Evolutionary conservation across 2,113 vertebrate species (phyloP).

Genomic region (Gnathonemus echidnorhynchus): DNA sequence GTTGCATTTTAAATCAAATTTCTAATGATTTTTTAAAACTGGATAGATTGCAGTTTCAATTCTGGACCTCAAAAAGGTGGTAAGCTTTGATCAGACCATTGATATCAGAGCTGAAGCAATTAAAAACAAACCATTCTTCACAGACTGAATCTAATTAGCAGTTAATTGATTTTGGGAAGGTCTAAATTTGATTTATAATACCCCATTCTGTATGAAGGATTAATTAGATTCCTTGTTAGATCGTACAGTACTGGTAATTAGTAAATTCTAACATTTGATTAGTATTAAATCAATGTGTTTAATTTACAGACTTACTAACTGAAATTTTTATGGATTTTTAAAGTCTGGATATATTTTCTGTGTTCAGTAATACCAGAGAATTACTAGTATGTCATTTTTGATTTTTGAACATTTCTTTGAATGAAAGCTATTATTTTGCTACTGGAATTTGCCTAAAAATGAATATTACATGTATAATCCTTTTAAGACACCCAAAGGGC

Average conservation of each 20-base stretch:
- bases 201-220: neutral
- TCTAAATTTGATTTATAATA: conserved; percentile 8
- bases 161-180: conserved; percentile 2
- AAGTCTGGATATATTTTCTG: neutral
- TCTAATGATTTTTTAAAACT: neutral
- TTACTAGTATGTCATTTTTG: neutral
- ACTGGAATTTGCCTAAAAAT: neutral
- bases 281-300: conserved; percentile 5
- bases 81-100: neutral
- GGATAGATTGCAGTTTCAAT: neutral
- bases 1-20: neutral
- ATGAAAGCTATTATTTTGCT: neutral
- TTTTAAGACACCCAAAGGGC: neutral
- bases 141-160: conserved; percentile 8
- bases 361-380: neutral
- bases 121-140: conserved; percentile 2
- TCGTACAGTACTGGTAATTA: conserved; percentile 3
- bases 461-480: neutral
- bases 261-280: neutral
- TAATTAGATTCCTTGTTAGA: neutral
- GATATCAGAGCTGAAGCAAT: conserved; percentile 1
- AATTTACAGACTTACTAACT: neutral
- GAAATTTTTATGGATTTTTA: neutral
- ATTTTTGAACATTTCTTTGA: neutral
- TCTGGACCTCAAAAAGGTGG: neutral